Evolutionary conservation across 2,888 invertebrate genomes (phyloP), one percentile per base, ranked within the genome.

Genomic region (Cetonia aurata): DNA sequence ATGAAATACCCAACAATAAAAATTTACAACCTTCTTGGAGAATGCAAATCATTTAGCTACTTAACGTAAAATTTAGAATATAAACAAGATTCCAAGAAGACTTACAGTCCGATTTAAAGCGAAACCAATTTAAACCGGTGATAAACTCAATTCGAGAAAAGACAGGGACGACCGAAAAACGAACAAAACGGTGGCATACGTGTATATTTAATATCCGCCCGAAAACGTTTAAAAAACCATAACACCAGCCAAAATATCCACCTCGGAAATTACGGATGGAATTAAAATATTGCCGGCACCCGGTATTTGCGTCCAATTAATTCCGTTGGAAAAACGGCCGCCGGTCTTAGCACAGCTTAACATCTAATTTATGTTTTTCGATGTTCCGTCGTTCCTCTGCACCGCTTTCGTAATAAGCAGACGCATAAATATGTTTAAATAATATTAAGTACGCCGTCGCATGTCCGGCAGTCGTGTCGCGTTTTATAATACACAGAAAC

Each of bases 301-400:
- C 65, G 37, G 48, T 60, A 53, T 69, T 56, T 41, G 56, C 55
- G 55, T 71, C 60, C 59, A 73, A 71, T 74, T 72, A 74, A 74
- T 71, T 73, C 50, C 59, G 42, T 59, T 59, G 66, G 31, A 53
- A 72, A 67, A 41, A 59, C 60, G 72, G 56, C 67, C 74, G 70
- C 37, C 37, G 37, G 37, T 37, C 37, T 37, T 37, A 37, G 37
- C 37, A 10, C 37, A 37, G 71, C 71, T 74, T 71, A 71, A 70
- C 69, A 53, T 52, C 60, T 74, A 71, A 74, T 74, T 74, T 74
- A 74, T 74, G 70, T 42, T 53, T 53, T 53, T 53, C 57, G 57
- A 41, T 57, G 17, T 37, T 19, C 15, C 57, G 57, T 37, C 41
- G 17, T 37, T 19, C 41, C 37, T 57, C 31, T 60, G 52, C 52